phyloP scores from a whole-genome alignment of 2,113 vertebrate species.

The Lamprotornis superbus region DNA sequence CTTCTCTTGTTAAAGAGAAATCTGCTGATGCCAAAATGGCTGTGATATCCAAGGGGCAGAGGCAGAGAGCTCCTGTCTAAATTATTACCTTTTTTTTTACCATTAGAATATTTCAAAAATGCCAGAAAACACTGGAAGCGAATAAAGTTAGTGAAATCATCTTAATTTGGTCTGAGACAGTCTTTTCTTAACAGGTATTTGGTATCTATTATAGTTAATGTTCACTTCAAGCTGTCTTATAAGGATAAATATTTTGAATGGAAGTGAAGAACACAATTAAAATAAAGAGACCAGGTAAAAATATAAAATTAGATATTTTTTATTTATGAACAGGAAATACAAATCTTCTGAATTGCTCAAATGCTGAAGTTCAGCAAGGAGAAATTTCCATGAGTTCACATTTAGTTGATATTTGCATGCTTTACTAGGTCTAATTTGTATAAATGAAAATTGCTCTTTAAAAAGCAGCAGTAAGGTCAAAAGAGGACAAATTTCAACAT shows the following conservation, averaged over 20 bases:
- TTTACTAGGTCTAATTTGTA: neutral
- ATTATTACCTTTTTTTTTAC: neutral
- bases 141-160: neutral
- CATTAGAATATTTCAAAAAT: neutral
- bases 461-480: neutral
- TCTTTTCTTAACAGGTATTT: neutral
- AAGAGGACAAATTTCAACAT: neutral
- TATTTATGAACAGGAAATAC: neutral
- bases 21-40: neutral
- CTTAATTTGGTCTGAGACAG: neutral
- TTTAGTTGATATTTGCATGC: neutral
- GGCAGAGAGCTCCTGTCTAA: neutral
- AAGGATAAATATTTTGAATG: neutral
- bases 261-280: neutral
- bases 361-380: neutral
- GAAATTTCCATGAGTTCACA: neutral
- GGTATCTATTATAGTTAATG: neutral
- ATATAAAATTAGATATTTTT: neutral
- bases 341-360: neutral
- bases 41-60: neutral
- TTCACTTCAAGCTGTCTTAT: neutral
- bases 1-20: neutral
- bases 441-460: neutral
- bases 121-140: neutral
- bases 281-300: neutral